Base-by-base conservation (phyloP, 2,113 vertebrate genomes). In the Zosterops lateralis region DNA sequence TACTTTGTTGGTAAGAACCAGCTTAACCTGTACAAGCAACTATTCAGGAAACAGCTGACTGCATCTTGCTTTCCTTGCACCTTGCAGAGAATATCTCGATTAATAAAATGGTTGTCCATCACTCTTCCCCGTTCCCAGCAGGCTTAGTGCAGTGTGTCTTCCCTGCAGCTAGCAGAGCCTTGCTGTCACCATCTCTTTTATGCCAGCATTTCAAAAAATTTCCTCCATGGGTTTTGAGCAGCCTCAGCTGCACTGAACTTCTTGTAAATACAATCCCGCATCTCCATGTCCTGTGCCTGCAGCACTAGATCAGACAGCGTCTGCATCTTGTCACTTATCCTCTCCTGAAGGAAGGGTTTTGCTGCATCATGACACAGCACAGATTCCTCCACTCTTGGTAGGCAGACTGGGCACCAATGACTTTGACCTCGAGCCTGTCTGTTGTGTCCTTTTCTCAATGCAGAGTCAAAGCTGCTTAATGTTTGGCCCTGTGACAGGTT, bases 131-230 rank as follows among this genome's bases (percentile, higher is more conserved):
- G 61, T 58, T 95, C 84, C 82, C 51, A 51, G 60, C 40, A 90
- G 68, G 36, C 51, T 67, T 51, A 64, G 72, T 56, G 60, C 78
- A 66, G n/a, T 7, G 32, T 82, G 66, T 60, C 71, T 89, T 91
- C 84, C 89, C 93, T 65, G 40, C 78, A 93, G 87, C 87, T 92
- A 76, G 32, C 3, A 3, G 36, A 74, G 58, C 81, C 71, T 83
- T 85, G 64, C 87, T 93, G 87, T 94, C 93, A 85, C 56, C 5
- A 0, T 80, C 66, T 95, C 62, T 85, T 91, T 91, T 45, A 89
- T 79, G 64, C 50, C 38, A 89, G 19, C 87, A 89, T 94, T 87
- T 96, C 87, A 95, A 51, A 93, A 93, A 79, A 85, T 66, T 62
- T 95, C 56, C 75, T 92, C 75, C 50, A 4, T 85, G 47, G 34